Base-by-base conservation (phyloP, 2,113 vertebrate species). In the Tachycineta bicolor region DNA sequence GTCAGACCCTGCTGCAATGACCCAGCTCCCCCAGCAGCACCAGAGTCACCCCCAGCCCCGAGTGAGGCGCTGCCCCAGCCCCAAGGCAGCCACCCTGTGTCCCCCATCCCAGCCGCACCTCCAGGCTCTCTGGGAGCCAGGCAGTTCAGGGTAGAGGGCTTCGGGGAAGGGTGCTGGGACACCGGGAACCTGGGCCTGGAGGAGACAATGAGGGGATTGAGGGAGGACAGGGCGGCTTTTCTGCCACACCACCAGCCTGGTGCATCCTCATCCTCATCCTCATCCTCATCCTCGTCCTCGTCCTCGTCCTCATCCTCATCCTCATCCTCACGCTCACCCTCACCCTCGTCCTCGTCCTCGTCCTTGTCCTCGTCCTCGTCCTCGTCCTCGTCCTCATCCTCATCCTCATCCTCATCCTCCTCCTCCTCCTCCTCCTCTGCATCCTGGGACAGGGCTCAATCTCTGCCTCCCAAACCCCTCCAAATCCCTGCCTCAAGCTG, bases 241-340 rank as follows among this genome's bases (percentile, higher is more conserved):
- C 77, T 80, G 39, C 6, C 20, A 4, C 63, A 4, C 2, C 2
- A 23, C n/a, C 37, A 22, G 1, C 12, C 10, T 5, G 2, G 14
- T 11, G 14, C 37, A 37, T 37, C 9, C 37, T 37, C 37, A 37
- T 37, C 37, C 37, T 37, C 37, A 37, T 37, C 37, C 37, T 37
- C 37, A 37, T 37, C 37, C 37, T 37, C 37, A 37, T 37, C 37
- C 37, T 37, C 37, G 10, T 37, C 37, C 37, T 37, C 37, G 10
- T 37, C 37, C 37, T 37, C 37, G 10, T 37, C 37, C 37, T 37
- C 37, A 37, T 37, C 37, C 37, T 37, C 37, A 37, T 37, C 37
- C 37, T 37, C 37, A 37, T 37, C 37, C 37, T 37, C 37, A 37
- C 9, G 8, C 37, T 1, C 3, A 0, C 6, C 43, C 56, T 59